Conservation (phyloP, 2,888 invertebrate genomes). For the Thera obeliscata region DNA sequence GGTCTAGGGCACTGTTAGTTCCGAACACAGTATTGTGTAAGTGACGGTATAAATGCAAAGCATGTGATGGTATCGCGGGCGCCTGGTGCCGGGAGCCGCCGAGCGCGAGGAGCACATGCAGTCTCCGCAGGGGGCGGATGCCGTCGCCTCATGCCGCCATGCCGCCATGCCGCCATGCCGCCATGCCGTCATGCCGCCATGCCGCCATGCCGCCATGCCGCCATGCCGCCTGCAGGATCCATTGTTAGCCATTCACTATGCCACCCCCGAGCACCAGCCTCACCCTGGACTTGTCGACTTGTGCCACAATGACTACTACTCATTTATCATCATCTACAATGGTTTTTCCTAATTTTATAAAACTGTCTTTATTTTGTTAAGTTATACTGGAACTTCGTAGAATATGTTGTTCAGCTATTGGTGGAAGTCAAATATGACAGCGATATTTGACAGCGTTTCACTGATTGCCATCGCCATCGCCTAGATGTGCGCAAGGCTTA, state of each 20-base stretch:
- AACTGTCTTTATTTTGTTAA: too few species aligned
- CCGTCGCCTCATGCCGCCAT: not conserved
- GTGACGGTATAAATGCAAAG: slow-evolving; percentile 1
- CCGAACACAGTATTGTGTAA: not conserved
- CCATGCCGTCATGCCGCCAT: not conserved
- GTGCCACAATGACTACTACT: not conserved
- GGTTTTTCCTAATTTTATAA: too few species aligned
- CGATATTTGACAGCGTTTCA: too few species aligned
- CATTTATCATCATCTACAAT: not conserved
- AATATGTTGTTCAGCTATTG: too few species aligned
- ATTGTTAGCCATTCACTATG: slow-evolving; percentile 12
- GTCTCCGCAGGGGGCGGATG: slow-evolving; percentile 9
- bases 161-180: not conserved
- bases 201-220: not conserved
- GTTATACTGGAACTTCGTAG: too few species aligned
- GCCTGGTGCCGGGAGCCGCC: slow-evolving; percentile 6
- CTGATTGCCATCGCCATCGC: too few species aligned
- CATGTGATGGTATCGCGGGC: slow-evolving; percentile 3
- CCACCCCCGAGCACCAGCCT: not conserved
- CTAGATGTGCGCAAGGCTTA: too few species aligned
- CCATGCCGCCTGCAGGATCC: not conserved
- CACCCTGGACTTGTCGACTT: slow-evolving; percentile 7
- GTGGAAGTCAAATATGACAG: too few species aligned
- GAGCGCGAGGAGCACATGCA: slow-evolving; percentile 17
- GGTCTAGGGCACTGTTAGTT: not conserved